Conservation (phyloP, 2,888 invertebrate species). For the Philaethria dido region DNA sequence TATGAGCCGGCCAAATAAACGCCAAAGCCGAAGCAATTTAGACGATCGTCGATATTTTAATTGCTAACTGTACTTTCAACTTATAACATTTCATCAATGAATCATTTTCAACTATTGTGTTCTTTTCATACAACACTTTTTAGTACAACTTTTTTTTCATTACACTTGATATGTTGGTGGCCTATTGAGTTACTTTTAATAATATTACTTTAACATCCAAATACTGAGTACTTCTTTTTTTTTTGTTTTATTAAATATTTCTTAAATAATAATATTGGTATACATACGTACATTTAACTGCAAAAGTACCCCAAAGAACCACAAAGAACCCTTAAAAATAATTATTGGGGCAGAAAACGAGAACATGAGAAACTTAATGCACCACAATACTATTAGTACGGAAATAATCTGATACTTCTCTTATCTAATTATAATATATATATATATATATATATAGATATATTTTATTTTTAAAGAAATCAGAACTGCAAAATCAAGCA, state of each 20-base stretch:
- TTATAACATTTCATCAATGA: constrained; percentile 20
- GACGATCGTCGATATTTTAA: constrained; percentile 26
- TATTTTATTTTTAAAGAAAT: too few species aligned
- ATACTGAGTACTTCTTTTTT: too few species aligned
- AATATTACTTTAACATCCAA: background rate
- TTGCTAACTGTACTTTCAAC: constrained; percentile 21
- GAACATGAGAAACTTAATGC: background rate
- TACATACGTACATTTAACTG: background rate
- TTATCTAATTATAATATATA: too few species aligned
- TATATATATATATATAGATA: too few species aligned
- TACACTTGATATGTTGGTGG: constrained; percentile 1
- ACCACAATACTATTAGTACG: background rate
- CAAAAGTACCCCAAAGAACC: background rate
- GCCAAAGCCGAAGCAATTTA: constrained; percentile 9
- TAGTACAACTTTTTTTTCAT: background rate
- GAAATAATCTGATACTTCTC: background rate
- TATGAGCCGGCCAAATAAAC: background rate
- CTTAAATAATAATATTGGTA: background rate
- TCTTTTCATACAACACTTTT: constrained; percentile 9
- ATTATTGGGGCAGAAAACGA: background rate
- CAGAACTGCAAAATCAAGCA: too few species aligned
- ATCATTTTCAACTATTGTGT: constrained; percentile 25
- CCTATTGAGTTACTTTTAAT: background rate
- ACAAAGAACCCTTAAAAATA: background rate
- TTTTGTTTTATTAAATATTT: too few species aligned